Evolutionary conservation across 2,888 invertebrate genomes (phyloP).

Genomic region (Nezara viridula): DNA sequence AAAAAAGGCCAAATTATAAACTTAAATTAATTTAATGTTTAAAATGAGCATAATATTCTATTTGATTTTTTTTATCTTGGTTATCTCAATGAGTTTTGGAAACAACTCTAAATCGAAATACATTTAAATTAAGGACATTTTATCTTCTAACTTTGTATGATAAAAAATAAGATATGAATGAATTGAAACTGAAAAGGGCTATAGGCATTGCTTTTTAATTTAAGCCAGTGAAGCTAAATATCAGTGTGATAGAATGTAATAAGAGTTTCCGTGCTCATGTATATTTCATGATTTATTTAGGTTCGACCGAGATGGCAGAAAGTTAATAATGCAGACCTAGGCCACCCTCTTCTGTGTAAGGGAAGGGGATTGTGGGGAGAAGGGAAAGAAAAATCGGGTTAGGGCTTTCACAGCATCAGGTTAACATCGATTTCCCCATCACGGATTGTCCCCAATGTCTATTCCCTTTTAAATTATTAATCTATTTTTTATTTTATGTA

Average conservation of each 20-base stretch:
- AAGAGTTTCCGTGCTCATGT: not conserved
- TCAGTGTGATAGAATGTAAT: constrained; percentile 25
- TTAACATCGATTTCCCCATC: constrained; percentile 30
- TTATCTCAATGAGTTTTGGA: too few relatives aligned
- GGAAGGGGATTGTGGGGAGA: not conserved
- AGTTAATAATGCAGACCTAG: constrained; percentile 26
- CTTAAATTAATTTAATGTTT: too few relatives aligned
- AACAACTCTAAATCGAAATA: too few relatives aligned
- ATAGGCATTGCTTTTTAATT: constrained; percentile 17
- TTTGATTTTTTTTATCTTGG: too few relatives aligned
- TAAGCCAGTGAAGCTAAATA: constrained; percentile 6
- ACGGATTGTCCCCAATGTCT: not conserved
- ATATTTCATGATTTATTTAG: constrained; percentile 36
- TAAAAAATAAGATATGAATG: not conserved
- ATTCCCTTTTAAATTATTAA: not conserved
- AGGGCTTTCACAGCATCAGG: constrained; percentile 7
- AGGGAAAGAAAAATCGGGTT: not conserved
- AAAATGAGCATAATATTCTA: too few relatives aligned
- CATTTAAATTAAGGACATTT: not conserved
- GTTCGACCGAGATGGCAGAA: constrained; percentile 17
- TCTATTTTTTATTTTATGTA: not conserved
- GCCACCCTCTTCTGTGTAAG: not conserved
- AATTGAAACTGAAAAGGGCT: not conserved
- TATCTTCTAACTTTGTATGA: not conserved
- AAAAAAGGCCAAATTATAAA: too few relatives aligned